Conservation (phyloP, 2,888 invertebrate genomes). For the Lacanobia oleracea region DNA sequence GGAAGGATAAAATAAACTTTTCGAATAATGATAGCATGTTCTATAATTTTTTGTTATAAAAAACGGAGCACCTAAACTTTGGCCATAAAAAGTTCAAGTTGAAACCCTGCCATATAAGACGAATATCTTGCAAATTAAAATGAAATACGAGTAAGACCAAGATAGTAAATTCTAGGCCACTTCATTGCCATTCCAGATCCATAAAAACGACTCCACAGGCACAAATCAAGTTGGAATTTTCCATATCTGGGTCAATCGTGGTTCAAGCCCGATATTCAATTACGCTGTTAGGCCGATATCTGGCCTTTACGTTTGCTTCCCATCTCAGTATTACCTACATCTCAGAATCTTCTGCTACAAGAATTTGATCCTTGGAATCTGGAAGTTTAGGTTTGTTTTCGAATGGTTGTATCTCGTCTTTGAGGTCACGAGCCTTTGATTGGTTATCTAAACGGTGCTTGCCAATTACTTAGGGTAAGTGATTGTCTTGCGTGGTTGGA, state of each 20-base stretch:
- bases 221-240: constrained; percentile 72
- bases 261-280: constrained; percentile 82
- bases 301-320: constrained; percentile 78
- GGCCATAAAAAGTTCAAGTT: background rate
- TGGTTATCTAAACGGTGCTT: constrained; percentile 83
- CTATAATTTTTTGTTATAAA: background rate
- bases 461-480: constrained; percentile 88
- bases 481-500: constrained; percentile 82
- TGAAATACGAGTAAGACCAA: constrained; percentile 26
- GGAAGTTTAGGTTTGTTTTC: constrained; percentile 62
- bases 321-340: constrained; percentile 83
- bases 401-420: constrained; percentile 54
- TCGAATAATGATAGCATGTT: too few relatives aligned
- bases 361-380: constrained; percentile 60
- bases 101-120: background rate
- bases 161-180: constrained; percentile 45
- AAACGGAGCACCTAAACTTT: background rate
- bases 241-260: constrained; percentile 73
- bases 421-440: constrained; percentile 83
- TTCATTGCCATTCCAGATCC: constrained; percentile 43
- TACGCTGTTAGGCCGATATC: constrained; percentile 80
- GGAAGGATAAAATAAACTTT: background rate
- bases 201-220: constrained; percentile 55
- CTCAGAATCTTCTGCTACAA: constrained; percentile 57
- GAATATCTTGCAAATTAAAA: background rate